Conservation (phyloP, 2,797 vertebrate genomes). For the Catamblyrhynchus diadema region DNA sequence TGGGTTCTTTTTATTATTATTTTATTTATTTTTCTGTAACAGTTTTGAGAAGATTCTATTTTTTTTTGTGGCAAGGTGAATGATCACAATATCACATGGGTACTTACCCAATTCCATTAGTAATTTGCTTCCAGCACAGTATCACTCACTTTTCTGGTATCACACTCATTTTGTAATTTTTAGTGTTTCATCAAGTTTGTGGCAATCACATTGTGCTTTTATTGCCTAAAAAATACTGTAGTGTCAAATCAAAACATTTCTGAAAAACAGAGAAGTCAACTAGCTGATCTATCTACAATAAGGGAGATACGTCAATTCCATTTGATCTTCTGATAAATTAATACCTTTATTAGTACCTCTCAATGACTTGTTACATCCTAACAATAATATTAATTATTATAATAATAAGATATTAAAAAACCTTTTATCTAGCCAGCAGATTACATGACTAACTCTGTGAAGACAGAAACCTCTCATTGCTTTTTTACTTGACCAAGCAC, state of each 20-base stretch:
- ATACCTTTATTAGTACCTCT: fast-evolving
- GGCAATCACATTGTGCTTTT: not conserved
- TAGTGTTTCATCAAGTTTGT: not conserved
- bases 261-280: not conserved
- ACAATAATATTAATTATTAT: not conserved
- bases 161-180: not conserved
- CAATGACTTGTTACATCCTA: not conserved
- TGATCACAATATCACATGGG: not conserved
- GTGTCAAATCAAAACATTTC: not conserved
- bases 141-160: not conserved
- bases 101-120: not conserved
- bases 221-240: not conserved
- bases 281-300: not conserved
- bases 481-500: not conserved
- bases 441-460: not conserved
- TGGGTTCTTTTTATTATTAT: not conserved
- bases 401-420: not conserved
- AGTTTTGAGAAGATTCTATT: not conserved
- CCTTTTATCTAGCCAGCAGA: not conserved
- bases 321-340: not conserved
- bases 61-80: not conserved
- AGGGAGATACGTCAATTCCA: not conserved
- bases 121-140: not conserved
- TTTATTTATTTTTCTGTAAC: not conserved
- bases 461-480: not conserved